Evolutionary conservation across 2,797 vertebrate species (phyloP).

Genomic region (Sternotherus odoratus): DNA sequence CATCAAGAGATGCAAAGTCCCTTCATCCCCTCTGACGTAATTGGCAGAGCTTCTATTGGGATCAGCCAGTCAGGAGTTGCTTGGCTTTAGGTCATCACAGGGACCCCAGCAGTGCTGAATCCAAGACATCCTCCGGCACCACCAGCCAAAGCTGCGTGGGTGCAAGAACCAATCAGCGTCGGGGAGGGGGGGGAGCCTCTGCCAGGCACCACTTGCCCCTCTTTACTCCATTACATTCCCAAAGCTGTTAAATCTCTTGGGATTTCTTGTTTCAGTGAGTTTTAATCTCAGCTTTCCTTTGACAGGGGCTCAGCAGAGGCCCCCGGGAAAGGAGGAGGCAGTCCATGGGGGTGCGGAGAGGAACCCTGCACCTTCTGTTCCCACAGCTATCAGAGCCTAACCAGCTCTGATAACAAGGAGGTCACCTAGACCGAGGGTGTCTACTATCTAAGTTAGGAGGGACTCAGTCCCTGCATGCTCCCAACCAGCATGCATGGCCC

Average conservation of each 20-base stretch:
- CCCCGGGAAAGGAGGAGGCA: neutral
- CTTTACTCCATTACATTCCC: neutral
- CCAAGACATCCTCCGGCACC: neutral
- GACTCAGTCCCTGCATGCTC: neutral
- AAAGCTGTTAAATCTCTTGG: slow-evolving; percentile 11
- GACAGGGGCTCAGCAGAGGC: neutral
- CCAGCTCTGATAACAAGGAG: neutral
- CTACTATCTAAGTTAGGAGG: neutral
- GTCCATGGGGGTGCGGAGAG: too few relatives aligned
- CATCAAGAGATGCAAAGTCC: neutral
- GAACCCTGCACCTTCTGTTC: neutral
- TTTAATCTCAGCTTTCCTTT: neutral
- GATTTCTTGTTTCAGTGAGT: neutral
- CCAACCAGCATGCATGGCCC: neutral
- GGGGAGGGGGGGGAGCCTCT: neutral
- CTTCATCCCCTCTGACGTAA: accelerated
- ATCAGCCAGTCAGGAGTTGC: neutral
- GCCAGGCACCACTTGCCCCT: neutral
- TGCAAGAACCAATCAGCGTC: neutral
- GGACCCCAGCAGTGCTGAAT: neutral
- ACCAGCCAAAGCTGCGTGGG: neutral
- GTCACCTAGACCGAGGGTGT: neutral
- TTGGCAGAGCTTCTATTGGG: neutral
- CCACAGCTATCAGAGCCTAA: neutral
- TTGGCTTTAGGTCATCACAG: neutral